Evolutionary conservation across 2,113 vertebrate genomes (phyloP).

Genomic region (Rhagologus leucostigma): DNA sequence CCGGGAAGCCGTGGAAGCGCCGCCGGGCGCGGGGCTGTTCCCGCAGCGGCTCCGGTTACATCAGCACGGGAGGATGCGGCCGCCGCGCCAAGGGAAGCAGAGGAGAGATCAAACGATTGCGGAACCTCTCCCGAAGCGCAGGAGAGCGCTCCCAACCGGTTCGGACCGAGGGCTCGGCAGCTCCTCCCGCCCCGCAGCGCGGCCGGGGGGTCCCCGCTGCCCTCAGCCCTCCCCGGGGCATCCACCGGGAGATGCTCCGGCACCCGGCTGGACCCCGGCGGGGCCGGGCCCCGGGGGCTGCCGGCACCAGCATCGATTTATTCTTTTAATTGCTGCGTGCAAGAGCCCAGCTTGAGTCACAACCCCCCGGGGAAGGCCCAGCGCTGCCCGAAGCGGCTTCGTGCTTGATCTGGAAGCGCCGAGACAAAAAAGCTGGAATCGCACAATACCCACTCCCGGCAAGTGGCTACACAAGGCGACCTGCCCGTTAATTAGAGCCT

Average conservation of each 20-base stretch:
- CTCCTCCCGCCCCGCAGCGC: neutral
- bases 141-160: neutral
- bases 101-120: neutral
- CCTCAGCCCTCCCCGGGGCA: neutral
- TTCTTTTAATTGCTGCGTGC: neutral
- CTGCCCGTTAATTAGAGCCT: neutral
- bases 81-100: conserved; percentile 30
- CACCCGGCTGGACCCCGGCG: neutral
- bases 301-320: neutral
- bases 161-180: neutral
- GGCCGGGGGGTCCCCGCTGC: neutral
- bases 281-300: neutral
- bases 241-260: neutral
- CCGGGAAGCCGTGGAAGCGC: neutral
- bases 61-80: conserved; percentile 29
- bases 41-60: neutral
- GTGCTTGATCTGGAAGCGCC: neutral
- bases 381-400: neutral
- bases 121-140: neutral
- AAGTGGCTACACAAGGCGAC: neutral
- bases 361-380: neutral
- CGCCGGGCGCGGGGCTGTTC: neutral
- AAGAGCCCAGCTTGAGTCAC: neutral
- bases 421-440: neutral
- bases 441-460: neutral